Evolutionary conservation across 2,888 invertebrate species (phyloP).

Genomic region (Panorpa germanica): DNA sequence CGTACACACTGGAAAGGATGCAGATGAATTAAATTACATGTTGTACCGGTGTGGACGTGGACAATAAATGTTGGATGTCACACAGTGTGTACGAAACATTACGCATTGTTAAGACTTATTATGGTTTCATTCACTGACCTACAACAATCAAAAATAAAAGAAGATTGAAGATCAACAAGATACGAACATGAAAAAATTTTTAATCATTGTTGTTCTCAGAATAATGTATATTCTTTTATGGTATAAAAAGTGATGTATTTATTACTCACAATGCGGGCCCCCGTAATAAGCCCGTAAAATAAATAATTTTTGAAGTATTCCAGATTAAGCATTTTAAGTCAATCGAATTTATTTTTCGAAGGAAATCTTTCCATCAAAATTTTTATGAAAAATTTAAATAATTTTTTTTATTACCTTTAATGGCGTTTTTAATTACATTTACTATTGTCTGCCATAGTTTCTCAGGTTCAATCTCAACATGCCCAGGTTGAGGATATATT

Average conservation of each 20-base stretch:
- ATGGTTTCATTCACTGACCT: too few relatives aligned
- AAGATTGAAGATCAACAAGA: too few relatives aligned
- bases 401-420: slow-evolving; percentile 33
- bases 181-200: too few relatives aligned
- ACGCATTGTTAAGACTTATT: too few relatives aligned
- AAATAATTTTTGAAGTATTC: slow-evolving; percentile 2
- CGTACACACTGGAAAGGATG: too few relatives aligned
- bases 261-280: slow-evolving; percentile 2
- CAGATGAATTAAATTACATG: too few relatives aligned
- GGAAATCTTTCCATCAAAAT: background rate
- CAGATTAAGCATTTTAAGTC: background rate
- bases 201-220: too few relatives aligned
- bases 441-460: slow-evolving; percentile 52
- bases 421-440: slow-evolving; percentile 45
- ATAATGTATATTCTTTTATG: too few relatives aligned
- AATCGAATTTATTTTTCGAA: slow-evolving; percentile 1
- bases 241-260: background rate
- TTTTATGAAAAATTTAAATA: slow-evolving; percentile 5
- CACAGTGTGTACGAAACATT: too few relatives aligned
- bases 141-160: too few relatives aligned
- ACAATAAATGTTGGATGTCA: too few relatives aligned
- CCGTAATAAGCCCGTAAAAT: background rate
- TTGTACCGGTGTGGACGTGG: too few relatives aligned
- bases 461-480: slow-evolving; percentile 78
- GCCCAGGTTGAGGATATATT: slow-evolving; percentile 58